Evolutionary conservation across 1,140 invertebrate genomes (phyloP).

Genomic region (Drosophila serrata): DNA sequence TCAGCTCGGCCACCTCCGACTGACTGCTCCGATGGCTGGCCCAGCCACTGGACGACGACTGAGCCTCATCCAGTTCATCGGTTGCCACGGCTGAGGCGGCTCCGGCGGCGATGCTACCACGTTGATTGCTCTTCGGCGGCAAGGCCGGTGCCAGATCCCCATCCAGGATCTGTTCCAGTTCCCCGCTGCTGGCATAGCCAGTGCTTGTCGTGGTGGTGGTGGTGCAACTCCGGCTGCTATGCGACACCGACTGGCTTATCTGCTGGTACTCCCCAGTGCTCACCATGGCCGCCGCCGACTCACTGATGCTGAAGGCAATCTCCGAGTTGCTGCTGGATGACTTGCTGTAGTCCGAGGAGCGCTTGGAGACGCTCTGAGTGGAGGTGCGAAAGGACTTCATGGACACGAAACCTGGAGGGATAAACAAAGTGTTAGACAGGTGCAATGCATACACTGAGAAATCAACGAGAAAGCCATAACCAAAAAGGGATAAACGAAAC

Average conservation of each 20-base stretch:
- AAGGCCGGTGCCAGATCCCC: slow-evolving; percentile 87
- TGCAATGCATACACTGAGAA: too few relatives aligned
- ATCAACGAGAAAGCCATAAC: neutral
- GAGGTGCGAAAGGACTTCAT: slow-evolving; percentile 89
- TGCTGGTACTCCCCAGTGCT: slow-evolving; percentile 52
- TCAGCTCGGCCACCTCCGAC: slow-evolving; percentile 65
- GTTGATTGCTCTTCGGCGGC: slow-evolving; percentile 86
- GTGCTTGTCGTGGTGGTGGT: slow-evolving; percentile 27
- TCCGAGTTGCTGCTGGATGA: slow-evolving; percentile 81
- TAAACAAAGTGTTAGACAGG: neutral
- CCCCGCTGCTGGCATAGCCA: slow-evolving; percentile 38
- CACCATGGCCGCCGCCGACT: slow-evolving; percentile 40
- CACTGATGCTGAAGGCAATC: slow-evolving; percentile 61
- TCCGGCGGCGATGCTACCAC: slow-evolving; percentile 87
- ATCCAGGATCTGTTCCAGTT: slow-evolving; percentile 42
- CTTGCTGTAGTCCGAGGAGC: slow-evolving; percentile 87
- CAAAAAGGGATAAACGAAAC: slow-evolving; percentile 6
- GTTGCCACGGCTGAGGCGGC: slow-evolving; percentile 85
- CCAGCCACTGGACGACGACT: slow-evolving; percentile 21
- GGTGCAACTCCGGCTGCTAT: slow-evolving; percentile 24
- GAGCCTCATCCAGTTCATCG: slow-evolving; percentile 86
- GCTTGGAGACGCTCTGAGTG: slow-evolving; percentile 87
- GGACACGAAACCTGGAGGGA: slow-evolving; percentile 89
- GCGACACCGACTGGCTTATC: slow-evolving; percentile 51
- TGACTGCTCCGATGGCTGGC: slow-evolving; percentile 38